Percentiles rank a stretch among this genome's conserved stretches.
Evolutionary conservation across 1,140 invertebrate species (phyloP).

Genomic region (Telenomus remus): DNA sequence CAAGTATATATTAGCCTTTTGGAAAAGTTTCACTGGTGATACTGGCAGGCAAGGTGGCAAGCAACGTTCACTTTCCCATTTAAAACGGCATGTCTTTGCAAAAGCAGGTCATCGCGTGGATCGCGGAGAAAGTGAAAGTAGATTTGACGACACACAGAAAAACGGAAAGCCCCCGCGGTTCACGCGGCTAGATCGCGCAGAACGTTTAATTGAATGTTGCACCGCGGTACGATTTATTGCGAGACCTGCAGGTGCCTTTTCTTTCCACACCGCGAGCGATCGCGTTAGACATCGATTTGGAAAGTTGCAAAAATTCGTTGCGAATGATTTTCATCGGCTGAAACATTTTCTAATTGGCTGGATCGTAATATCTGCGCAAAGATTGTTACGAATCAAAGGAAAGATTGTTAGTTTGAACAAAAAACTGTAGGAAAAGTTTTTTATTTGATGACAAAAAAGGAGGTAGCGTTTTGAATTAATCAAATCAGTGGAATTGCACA

Average conservation of each 20-base stretch:
- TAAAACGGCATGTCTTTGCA: conserved; percentile 38
- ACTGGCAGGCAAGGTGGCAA: conserved; percentile 26
- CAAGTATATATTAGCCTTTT: conserved; percentile 53
- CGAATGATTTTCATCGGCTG: too few species aligned
- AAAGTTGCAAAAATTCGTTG: neutral
- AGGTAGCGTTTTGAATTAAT: neutral
- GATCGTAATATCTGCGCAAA: too few species aligned
- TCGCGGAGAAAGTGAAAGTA: conserved; percentile 57
- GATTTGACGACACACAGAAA: conserved; percentile 36
- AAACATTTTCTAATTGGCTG: too few species aligned
- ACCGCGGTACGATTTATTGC: neutral
- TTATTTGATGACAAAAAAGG: too few species aligned
- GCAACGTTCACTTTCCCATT: conserved; percentile 58
- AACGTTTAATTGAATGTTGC: neutral
- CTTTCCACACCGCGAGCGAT: neutral
- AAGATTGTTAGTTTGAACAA: too few species aligned
- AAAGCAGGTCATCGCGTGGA: conserved; percentile 54
- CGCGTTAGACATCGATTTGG: neutral
- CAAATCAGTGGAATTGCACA: neutral
- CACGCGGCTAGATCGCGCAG: neutral
- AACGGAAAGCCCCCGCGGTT: conserved; percentile 42
- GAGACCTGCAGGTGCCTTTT: neutral
- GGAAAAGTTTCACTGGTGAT: conserved; percentile 55
- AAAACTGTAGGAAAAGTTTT: too few species aligned
- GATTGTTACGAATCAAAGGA: too few species aligned